Percentiles rank a stretch among this genome's conserved stretches.
Evolutionary conservation across 1,140 invertebrate genomes (phyloP).

Genomic region (Agrilus planipennis): DNA sequence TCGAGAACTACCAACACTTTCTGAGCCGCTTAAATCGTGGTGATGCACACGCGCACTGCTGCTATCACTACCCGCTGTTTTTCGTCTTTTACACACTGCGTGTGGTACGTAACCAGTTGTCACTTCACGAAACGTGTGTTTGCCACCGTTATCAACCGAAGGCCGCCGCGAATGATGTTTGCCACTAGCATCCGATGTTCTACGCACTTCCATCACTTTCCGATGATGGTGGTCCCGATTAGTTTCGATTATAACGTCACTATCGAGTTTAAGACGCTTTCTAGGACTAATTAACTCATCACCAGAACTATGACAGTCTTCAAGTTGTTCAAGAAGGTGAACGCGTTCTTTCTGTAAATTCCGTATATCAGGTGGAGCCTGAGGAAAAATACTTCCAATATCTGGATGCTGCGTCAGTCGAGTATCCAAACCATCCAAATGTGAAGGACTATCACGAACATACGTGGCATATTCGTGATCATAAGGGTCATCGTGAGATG

Average conservation of each 20-base stretch:
- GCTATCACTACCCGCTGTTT: conserved; percentile 31
- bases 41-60: conserved; percentile 31
- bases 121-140: conserved; percentile 27
- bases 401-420: conserved; percentile 23
- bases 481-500: conserved; percentile 46
- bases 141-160: conserved; percentile 37
- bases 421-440: conserved; percentile 22
- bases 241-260: conserved; percentile 31
- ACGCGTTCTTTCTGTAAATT: conserved; percentile 59
- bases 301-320: conserved; percentile 59
- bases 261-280: conserved; percentile 50
- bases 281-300: conserved; percentile 52
- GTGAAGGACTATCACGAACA: conserved; percentile 18
- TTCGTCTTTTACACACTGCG: conserved; percentile 33
- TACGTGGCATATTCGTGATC: conserved; percentile 35
- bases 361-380: conserved; percentile 46
- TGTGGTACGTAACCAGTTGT: conserved; percentile 28
- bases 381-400: conserved; percentile 18
- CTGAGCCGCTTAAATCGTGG: conserved; percentile 33
- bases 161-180: conserved; percentile 37
- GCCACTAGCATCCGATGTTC: conserved; percentile 39
- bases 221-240: conserved; percentile 37
- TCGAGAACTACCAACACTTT: conserved; percentile 50
- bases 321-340: conserved; percentile 55
- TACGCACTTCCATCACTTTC: conserved; percentile 43